These are phyloP conservation scores for Cyclophora albipunctata DNA, from an alignment of 2,888 invertebrate species.

Conservation along the genomic window DNA sequence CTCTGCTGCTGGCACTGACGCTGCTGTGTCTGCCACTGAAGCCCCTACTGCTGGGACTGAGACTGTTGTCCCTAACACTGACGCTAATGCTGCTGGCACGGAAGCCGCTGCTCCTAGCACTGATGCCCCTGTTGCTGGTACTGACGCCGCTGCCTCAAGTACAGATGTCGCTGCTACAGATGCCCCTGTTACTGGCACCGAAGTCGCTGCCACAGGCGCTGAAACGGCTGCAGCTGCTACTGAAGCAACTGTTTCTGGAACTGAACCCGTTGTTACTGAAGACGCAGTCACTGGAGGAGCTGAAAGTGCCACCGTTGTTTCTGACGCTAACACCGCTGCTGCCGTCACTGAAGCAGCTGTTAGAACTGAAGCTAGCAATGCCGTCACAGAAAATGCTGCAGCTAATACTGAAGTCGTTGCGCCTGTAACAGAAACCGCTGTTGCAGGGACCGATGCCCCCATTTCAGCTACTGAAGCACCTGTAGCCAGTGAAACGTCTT, in stretches of 20 bases:
- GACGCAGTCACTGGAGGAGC: background rate
- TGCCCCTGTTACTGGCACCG: slow-evolving; percentile 1
- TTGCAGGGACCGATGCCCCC: slow-evolving; percentile 1
- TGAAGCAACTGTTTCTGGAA: slow-evolving; percentile 1
- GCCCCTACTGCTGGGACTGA: background rate
- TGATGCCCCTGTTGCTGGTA: background rate
- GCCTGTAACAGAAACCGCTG: slow-evolving; percentile 1
- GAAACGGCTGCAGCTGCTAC: slow-evolving; percentile 1
- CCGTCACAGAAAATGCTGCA: slow-evolving; percentile 2
- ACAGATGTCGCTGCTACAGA: slow-evolving; percentile 2
- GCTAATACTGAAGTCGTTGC: background rate
- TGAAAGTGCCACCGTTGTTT: too few species aligned
- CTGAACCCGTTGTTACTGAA: slow-evolving; percentile 3
- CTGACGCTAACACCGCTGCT: background rate
- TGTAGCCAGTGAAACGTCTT: slow-evolving; percentile 1
- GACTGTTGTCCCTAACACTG: background rate
- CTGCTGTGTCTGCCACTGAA: background rate
- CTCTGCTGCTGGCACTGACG: slow-evolving; percentile 1
- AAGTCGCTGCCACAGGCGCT: slow-evolving; percentile 1
- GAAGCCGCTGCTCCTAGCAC: background rate
- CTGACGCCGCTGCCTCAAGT: background rate
- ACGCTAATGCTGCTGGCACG: background rate
- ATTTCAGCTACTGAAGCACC: slow-evolving; percentile 1
- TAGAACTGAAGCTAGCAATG: background rate
- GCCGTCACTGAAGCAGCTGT: slow-evolving; percentile 2